phyloP scores from a whole-genome alignment of 1,140 invertebrate genomes.

The Neodiprion pinetum region DNA sequence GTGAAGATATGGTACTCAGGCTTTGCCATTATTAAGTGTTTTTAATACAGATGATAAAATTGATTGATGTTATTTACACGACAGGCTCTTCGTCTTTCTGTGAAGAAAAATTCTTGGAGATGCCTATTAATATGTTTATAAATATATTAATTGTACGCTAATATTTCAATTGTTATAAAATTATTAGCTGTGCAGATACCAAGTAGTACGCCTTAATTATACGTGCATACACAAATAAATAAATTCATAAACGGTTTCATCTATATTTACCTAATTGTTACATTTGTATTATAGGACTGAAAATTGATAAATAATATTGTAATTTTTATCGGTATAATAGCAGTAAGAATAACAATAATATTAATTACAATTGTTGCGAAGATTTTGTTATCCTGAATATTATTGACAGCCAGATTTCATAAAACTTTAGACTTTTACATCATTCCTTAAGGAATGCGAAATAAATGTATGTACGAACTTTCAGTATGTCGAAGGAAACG shows the following conservation, averaged over 20 bases:
- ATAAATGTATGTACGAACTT: too few species aligned
- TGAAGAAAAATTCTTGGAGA: conserved; percentile 40
- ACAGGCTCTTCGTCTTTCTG: conserved; percentile 43
- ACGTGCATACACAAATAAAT: conserved; percentile 19
- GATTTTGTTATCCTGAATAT: not conserved
- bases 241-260: not conserved
- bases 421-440: too few species aligned
- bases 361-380: too few species aligned
- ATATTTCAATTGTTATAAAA: conserved; percentile 30
- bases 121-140: conserved; percentile 26
- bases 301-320: conserved; percentile 2
- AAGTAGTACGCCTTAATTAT: conserved; percentile 28
- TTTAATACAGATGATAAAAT: conserved; percentile 3
- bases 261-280: conserved; percentile 15
- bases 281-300: conserved; percentile 14
- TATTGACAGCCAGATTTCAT: not conserved
- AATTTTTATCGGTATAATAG: too few species aligned
- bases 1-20: not conserved
- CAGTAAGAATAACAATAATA: too few species aligned
- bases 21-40: not conserved
- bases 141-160: conserved; percentile 34
- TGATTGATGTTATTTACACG: conserved; percentile 19
- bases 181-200: conserved; percentile 32
- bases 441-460: not conserved
- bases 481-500: too few species aligned